phyloP scores from a whole-genome alignment of 2,113 vertebrate species.

The Myotis yumanensis region DNA sequence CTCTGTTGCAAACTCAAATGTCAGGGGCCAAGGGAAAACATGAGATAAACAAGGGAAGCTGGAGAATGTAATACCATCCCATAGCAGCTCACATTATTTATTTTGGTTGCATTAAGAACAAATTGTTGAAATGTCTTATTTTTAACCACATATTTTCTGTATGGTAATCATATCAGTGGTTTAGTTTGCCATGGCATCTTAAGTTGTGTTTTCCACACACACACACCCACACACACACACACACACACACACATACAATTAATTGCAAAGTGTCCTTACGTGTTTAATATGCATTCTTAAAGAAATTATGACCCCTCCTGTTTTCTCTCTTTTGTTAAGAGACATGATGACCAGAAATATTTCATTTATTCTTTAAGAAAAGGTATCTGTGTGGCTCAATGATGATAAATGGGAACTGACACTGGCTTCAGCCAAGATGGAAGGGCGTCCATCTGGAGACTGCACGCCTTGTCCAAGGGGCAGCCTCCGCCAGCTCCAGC shows the following conservation, averaged over 20 bases:
- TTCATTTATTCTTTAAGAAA: slow-evolving; percentile 14
- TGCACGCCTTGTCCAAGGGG: rapidly evolving
- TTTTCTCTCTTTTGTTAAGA: slow-evolving; percentile 11
- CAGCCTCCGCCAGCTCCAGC: background rate
- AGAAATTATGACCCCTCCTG: background rate
- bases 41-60: background rate
- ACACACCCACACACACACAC: background rate
- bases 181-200: background rate
- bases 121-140: background rate
- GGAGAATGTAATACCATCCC: background rate
- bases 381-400: background rate
- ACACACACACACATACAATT: background rate
- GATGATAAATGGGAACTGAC: background rate
- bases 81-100: background rate
- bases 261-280: background rate
- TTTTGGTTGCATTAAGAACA: background rate
- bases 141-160: background rate
- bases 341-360: background rate
- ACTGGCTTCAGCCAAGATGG: background rate
- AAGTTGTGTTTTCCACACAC: background rate
- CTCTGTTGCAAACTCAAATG: background rate
- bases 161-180: background rate
- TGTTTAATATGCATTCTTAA: background rate
- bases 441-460: background rate
- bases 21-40: background rate